phyloP scores from a whole-genome alignment of 2,113 vertebrate genomes.

The Anas platyrhynchos region DNA sequence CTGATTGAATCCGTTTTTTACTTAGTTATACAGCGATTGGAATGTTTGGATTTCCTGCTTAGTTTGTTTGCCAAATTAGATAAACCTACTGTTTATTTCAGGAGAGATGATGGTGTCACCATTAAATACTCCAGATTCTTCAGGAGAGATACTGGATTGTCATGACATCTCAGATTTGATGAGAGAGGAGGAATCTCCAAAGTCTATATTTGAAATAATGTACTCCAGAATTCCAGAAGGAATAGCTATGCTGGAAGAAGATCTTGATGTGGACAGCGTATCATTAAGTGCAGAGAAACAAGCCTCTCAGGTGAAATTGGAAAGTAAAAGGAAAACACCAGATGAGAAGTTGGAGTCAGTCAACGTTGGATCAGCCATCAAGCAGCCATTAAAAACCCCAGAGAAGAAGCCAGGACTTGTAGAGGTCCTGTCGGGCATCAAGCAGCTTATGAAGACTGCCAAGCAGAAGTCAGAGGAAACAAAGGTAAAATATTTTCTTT shows the following conservation, averaged over 20 bases:
- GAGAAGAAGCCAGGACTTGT: no score
- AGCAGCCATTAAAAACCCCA: no score
- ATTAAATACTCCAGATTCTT: constrained; percentile 61
- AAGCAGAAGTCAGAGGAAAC: no score
- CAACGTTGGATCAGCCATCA: background rate
- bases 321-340: background rate
- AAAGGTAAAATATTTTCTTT: no score
- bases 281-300: background rate
- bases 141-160: constrained; percentile 66
- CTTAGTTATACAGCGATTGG: background rate
- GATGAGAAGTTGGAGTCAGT: background rate
- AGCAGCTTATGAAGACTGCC: no score
- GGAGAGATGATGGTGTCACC: constrained; percentile 88
- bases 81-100: constrained; percentile 26
- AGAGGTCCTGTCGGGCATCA: no score
- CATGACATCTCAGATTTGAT: constrained; percentile 75
- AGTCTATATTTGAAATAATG: background rate
- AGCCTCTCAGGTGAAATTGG: background rate
- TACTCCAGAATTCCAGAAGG: background rate
- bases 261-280: background rate
- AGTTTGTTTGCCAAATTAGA: background rate
- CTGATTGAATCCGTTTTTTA: background rate
- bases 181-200: constrained; percentile 48
- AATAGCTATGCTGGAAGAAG: background rate
- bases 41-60: background rate